Conservation (phyloP, 2,888 invertebrate genomes). For the Halictus quadricinctus region DNA sequence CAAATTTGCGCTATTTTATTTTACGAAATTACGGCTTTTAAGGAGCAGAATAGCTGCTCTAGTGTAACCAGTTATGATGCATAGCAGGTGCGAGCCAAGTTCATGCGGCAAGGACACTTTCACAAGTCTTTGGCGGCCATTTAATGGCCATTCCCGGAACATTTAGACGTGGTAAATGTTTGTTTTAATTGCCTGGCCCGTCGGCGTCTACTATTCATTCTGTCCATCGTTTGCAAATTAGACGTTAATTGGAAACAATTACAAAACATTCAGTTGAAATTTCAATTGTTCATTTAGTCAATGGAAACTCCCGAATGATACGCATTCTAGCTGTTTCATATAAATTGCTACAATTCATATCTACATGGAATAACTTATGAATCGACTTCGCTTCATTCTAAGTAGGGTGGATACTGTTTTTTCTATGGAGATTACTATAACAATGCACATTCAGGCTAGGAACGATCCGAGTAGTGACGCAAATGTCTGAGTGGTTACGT, state of each 20-base stretch:
- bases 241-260: not conserved
- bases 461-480: not conserved
- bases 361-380: not conserved
- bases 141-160: constrained; percentile 30
- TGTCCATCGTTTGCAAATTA: not conserved
- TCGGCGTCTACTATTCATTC: not conserved
- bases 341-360: not conserved
- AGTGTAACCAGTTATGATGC: constrained; percentile 59
- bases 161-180: constrained; percentile 18
- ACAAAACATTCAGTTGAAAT: not conserved
- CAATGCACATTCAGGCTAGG: not conserved
- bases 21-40: not conserved
- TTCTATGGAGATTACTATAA: not conserved
- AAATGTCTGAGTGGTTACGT: not conserved
- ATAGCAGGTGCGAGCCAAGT: constrained; percentile 71
- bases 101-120: constrained; percentile 81
- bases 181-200: constrained; percentile 10
- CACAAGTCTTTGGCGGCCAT: constrained; percentile 64
- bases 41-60: constrained; percentile 34
- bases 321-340: not conserved
- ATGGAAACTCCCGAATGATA: not conserved
- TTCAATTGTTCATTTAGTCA: not conserved
- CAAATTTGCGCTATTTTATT: not conserved
- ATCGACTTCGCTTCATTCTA: not conserved
- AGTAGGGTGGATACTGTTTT: not conserved